Percentiles rank a stretch among this genome's conserved stretches.
phyloP scores from a whole-genome alignment of 2,888 invertebrate genomes.

The Caenorhabditis sinica region DNA sequence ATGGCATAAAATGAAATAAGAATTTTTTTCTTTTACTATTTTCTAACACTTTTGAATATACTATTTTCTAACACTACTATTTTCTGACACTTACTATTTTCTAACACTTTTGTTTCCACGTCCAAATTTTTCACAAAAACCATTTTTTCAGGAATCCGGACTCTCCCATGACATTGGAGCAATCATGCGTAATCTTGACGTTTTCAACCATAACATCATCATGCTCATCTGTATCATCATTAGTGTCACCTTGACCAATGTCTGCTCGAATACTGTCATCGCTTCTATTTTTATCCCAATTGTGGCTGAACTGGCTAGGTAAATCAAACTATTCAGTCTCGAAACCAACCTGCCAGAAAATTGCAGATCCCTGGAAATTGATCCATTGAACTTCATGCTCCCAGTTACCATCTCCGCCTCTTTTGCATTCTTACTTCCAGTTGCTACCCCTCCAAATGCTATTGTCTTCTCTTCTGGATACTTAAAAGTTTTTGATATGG shows the following conservation, averaged over 20 bases:
- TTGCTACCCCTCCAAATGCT: conserved; percentile 97
- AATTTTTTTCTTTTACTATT: too few species aligned
- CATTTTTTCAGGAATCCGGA: conserved; percentile 86
- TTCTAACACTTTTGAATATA: too few species aligned
- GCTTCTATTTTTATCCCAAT: conserved; percentile 93
- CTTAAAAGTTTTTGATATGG: conserved; percentile 76
- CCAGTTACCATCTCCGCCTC: conserved; percentile 84
- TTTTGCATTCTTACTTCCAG: conserved; percentile 86
- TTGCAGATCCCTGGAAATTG: conserved; percentile 69
- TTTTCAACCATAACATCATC: conserved; percentile 87
- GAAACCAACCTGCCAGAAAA: not conserved
- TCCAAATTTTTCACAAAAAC: not conserved
- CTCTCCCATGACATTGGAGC: conserved; percentile 90
- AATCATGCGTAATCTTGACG: conserved; percentile 88
- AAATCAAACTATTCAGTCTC: not conserved
- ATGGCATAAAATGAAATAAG: not conserved
- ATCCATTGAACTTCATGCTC: conserved; percentile 84
- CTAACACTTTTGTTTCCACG: too few species aligned
- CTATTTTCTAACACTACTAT: too few species aligned
- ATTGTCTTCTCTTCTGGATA: conserved; percentile 75
- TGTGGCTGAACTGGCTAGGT: conserved; percentile 78
- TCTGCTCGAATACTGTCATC: conserved; percentile 91
- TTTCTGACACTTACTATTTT: too few species aligned
- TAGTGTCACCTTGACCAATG: conserved; percentile 91
- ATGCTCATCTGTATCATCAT: conserved; percentile 90